Evolutionary conservation across 2,113 vertebrate genomes (phyloP).

Genomic region (Empidonax traillii): DNA sequence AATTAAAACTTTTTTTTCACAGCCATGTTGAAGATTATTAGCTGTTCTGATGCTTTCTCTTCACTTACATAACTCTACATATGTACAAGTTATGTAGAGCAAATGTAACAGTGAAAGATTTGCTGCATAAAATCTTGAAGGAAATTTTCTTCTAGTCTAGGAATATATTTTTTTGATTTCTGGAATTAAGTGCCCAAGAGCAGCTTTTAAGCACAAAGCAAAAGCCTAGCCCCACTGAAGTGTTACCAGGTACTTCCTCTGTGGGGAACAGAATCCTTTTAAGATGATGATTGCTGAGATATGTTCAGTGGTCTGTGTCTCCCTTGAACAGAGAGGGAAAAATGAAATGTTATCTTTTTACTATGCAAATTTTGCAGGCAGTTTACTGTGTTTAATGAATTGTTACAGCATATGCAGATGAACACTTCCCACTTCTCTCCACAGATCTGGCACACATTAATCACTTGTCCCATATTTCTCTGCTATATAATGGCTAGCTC

Average conservation of each 20-base stretch:
- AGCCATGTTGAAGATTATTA: background rate
- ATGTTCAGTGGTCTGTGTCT: background rate
- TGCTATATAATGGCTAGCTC: constrained; percentile 12
- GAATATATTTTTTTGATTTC: background rate
- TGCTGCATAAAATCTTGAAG: background rate
- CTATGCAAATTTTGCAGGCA: constrained; percentile 11
- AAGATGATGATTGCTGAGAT: background rate
- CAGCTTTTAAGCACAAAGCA: background rate
- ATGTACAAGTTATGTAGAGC: background rate
- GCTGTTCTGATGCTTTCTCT: background rate
- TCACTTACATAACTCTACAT: background rate
- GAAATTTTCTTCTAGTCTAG: background rate
- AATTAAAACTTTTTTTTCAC: background rate
- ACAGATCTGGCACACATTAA: constrained; percentile 20
- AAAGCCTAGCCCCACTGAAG: background rate
- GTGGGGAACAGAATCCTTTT: background rate
- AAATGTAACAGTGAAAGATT: background rate
- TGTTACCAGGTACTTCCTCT: background rate
- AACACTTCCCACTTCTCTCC: constrained; percentile 37
- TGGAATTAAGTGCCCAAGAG: background rate
- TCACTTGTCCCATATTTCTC: constrained; percentile 29
- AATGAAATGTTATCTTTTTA: background rate
- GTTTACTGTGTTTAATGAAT: constrained; percentile 46
- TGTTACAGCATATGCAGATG: constrained; percentile 44
- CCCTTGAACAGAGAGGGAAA: background rate